Base-by-base conservation (phyloP, 1,140 invertebrate species). In the Saxidomus purpurata region DNA sequence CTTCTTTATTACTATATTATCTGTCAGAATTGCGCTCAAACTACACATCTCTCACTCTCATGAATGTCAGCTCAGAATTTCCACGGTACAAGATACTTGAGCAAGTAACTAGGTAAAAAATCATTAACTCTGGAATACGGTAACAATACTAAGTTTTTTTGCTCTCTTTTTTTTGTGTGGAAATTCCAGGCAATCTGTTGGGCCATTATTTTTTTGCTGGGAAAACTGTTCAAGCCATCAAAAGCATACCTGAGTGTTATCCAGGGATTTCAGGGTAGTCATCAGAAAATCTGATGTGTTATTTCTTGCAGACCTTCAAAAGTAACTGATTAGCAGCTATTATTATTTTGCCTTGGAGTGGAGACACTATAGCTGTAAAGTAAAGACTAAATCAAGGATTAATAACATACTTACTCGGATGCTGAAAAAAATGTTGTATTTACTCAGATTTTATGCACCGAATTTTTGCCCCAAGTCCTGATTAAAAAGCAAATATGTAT, bases 141-240 rank as follows among this genome's bases (percentile, higher is more conserved):
- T 13, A 28, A 52, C 22, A 55, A 19, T 31, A 15, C 47, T 77
- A 40, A 52, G 43, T 34, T 49, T 43, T 22, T 74, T 74, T 40
- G 25, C 38, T 28, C 43, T n/a, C 71, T n/a, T 31, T 77, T n/a
- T n/a, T 71, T 71, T 38, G 34, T 34, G 15, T 71, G 67, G 34
- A 38, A 71, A 71, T 71, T 71, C 67, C 67, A 71, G 36, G 67
- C 67, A 71, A 71, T 71, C 67, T 19, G 31, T 71, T 38, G 22
- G 8, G 67, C 31, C 25, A 28, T 36, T 71, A 38, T 71, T 38
- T 71, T 31, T 71, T 67, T 71, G 22, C 3, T 38, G 67, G 9
- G 25, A 34, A 38, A 71, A 17, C 67, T 38, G 67, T 71, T 31
- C 36, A 71, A 71, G 17, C 22, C 67, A 38, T 71, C 67, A 71